Evolutionary conservation across 2,797 vertebrate species (phyloP), one percentile per base, ranked within the genome.

Genomic region (Thamnophis elegans): DNA sequence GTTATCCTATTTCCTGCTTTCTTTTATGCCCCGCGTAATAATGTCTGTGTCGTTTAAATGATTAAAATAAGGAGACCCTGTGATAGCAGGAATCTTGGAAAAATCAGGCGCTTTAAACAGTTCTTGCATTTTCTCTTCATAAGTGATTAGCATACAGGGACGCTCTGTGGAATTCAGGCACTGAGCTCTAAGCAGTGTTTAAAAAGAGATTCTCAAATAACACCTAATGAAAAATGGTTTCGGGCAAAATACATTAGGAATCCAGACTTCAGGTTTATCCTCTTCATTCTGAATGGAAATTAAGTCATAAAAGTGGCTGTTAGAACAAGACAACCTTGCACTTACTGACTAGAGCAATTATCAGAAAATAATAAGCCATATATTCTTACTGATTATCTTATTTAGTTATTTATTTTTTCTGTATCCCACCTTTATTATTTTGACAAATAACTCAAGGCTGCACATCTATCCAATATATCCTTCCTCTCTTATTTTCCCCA

Each of bases 141-240:
- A 96, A 96, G 68, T 91, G 91, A 95, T 96, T 95, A 96, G 95
- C 91, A 95, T 96, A 97, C 89, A 59, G 92, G 93, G 95, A 94
- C 95, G 95, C 93, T 92, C 82, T 96, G 95, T 93, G 93, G 94
- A 97, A 95, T 78, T 96, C 96, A 96, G 93, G 97, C 96, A 97
- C 97, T 97, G 96, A 96, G 94, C 86, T 68, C 95, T 93, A 95
- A 96, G 95, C 96, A 96, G 95, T 96, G 96, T 97, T 97, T 97
- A 95, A 95, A 96, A 96, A 96, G 91, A 95, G 93, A 93, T 95
- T 95, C 97, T 96, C 95, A 96, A 96, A 96, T 96, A 95, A 95
- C 96, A 96, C 95, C 93, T 97, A 98, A 97, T 98, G 98, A 97
- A 97, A 97, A 97, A 96, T 91, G 87, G 96, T 97, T 98, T 95